These are phyloP conservation scores for Zalophus californianus DNA, from an alignment of 2,797 vertebrate species.

Conservation along the genomic window DNA sequence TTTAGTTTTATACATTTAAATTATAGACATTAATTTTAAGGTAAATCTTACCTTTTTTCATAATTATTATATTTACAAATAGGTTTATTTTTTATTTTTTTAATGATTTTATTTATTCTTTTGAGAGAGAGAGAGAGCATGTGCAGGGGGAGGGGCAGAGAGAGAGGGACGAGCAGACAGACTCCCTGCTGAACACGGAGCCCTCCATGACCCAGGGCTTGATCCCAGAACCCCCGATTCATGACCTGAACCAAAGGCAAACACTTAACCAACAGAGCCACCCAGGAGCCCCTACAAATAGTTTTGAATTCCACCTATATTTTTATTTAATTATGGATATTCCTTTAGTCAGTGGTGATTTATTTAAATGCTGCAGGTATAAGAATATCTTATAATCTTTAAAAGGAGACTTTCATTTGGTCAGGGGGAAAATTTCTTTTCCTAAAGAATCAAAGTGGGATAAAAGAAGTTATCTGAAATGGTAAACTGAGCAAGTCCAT, in stretches of 20 bases:
- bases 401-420: not conserved
- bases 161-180: no score
- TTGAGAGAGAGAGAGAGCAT: no score
- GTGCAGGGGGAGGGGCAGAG: no score
- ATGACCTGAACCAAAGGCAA: no score
- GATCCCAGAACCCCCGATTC: no score
- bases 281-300: no score
- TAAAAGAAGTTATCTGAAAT: conserved; percentile 2
- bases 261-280: no score
- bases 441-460: not conserved
- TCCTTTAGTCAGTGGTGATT: not conserved
- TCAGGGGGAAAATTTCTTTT: not conserved
- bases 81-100: not conserved
- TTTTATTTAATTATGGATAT: not conserved
- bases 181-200: no score
- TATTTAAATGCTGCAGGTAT: not conserved
- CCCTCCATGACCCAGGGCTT: no score
- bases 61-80: not conserved
- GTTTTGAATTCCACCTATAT: not conserved
- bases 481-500: not conserved
- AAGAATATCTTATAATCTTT: not conserved
- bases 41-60: not conserved
- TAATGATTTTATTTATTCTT: no score
- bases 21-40: not conserved
- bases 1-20: not conserved